Base-by-base conservation (phyloP, 2,888 invertebrate species). In the Apamea sordens region DNA sequence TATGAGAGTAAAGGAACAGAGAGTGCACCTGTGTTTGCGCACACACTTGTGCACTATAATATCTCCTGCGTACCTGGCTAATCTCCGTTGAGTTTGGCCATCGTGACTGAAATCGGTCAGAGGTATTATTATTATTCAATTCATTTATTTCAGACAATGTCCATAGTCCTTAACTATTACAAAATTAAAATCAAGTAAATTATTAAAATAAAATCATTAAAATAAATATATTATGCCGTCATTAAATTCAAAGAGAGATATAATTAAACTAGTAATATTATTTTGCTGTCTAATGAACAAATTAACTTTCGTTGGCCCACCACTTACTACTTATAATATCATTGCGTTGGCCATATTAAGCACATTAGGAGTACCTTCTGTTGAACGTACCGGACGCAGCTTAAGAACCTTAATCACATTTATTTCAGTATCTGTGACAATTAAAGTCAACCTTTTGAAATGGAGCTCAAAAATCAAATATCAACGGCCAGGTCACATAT, bases 401-500 rank as follows among this genome's bases (percentile, higher is more conserved):
- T 6, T 8, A 28, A 28, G 15, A 24, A 21, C n/a, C 24, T 13
- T 18, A 11, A 28, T 73, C 11, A 10, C 24, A 74, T 56, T 72
- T 24, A 24, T 73, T 18, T 24, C n/a, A 24, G 21, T 75, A 36
- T 47, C 0, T 36, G 18, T 21, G 59, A 18, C 47, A 76, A 76
- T 61, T 67, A 41, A 44, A 15, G 21, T 18, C 2, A 18, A 69
- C 68, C 50, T 79, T 80, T 53, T 63, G 21, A 53, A 79, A 44
- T 28, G 32, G 24, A 32, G 7, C 53, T 44, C 61, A n/a, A 53
- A 63, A 53, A 70, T 63, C 13, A 70, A 78, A 69, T 70, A 44
- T 28, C 80, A 80, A 64, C 63, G 11, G 18, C 8, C n/a, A 36
- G n/a, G 32, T 44, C 41, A n/a, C 63, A 80, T 36, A 36, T 36